Percentiles rank a stretch among this genome's conserved stretches.
These are phyloP conservation scores for Magallana angulata DNA, from an alignment of 1,140 invertebrate species.

Conservation along the genomic window DNA sequence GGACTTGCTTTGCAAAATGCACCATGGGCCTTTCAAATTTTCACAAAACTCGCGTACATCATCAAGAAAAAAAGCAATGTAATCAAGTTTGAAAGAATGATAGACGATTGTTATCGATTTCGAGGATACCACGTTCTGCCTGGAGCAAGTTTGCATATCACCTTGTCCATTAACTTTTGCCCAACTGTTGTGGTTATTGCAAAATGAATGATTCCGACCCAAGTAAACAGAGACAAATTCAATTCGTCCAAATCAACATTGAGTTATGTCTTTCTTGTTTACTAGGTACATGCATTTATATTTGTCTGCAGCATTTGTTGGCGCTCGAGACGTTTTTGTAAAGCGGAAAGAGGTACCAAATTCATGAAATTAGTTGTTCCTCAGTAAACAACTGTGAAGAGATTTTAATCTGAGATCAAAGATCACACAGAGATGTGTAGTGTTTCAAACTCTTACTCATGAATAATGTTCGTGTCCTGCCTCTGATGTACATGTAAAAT, in stretches of 20 bases:
- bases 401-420: too few species aligned
- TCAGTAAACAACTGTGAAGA: too few species aligned
- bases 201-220: slow-evolving; percentile 6
- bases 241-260: not conserved
- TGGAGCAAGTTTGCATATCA: not conserved
- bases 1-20: too few species aligned
- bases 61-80: slow-evolving; percentile 6
- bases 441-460: too few species aligned
- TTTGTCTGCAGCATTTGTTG: too few species aligned
- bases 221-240: not conserved
- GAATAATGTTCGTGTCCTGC: too few species aligned
- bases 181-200: not conserved
- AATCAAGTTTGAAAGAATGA: slow-evolving; percentile 13
- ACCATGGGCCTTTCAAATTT: not conserved
- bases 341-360: too few species aligned
- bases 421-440: too few species aligned
- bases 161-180: not conserved
- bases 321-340: too few species aligned
- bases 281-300: not conserved
- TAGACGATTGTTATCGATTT: slow-evolving; percentile 8
- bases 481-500: too few species aligned
- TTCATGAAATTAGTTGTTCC: too few species aligned
- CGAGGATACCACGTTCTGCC: not conserved
- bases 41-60: not conserved
- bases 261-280: too few species aligned